Evolutionary conservation across 1,140 invertebrate genomes (phyloP).

Genomic region (Linepithema humile): DNA sequence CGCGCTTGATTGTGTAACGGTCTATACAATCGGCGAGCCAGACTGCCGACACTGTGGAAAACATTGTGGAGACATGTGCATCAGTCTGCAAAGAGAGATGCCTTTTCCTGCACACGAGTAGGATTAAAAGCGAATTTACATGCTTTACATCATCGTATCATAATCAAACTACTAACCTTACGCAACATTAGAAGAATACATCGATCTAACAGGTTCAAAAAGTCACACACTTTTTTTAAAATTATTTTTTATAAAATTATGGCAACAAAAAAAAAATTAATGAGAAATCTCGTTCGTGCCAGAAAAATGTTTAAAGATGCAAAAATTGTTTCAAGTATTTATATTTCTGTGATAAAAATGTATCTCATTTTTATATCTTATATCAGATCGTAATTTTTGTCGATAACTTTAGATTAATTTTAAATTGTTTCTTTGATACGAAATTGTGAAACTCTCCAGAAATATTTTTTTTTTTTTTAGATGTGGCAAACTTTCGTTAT

Average conservation of each 20-base stretch:
- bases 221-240: too few relatives aligned
- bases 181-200: not conserved
- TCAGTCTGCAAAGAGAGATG: slow-evolving; percentile 9
- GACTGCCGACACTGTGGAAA: slow-evolving; percentile 8
- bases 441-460: too few relatives aligned
- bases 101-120: not conserved
- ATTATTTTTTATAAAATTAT: not conserved
- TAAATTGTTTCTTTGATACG: too few relatives aligned
- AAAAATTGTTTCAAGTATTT: too few relatives aligned
- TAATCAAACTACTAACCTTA: not conserved
- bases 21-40: slow-evolving; percentile 43
- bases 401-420: too few relatives aligned
- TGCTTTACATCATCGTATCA: not conserved
- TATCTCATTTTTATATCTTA: too few relatives aligned
- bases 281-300: not conserved
- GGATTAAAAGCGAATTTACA: not conserved
- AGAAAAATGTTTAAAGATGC: too few relatives aligned
- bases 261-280: not conserved
- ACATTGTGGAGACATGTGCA: slow-evolving; percentile 13
- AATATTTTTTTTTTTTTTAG: not conserved
- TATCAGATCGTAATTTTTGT: too few relatives aligned
- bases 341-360: too few relatives aligned
- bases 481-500: not conserved
- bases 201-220: not conserved
- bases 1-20: slow-evolving; percentile 44